Percentiles rank a stretch among this genome's conserved stretches.
These are phyloP conservation scores for Clarias magur DNA, from an alignment of 2,113 vertebrate genomes.

Conservation along the genomic window DNA sequence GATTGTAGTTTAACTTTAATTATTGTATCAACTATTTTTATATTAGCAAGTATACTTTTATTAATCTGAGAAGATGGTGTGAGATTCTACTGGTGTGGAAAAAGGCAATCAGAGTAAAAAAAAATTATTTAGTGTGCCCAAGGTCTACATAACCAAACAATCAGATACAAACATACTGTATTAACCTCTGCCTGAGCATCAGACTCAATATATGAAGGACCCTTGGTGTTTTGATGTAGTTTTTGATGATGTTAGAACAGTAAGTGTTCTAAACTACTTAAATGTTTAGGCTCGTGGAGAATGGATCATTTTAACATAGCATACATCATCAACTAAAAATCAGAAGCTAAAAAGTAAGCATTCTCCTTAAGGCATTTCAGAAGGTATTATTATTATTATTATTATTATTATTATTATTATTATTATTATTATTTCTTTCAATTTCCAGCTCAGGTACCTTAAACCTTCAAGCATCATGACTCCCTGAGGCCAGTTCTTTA, in stretches of 20 bases:
- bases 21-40: background rate
- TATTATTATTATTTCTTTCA: conserved; percentile 12
- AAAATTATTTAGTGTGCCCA: background rate
- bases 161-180: conserved; percentile 20
- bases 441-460: background rate
- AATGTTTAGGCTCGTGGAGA: background rate
- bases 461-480: conserved; percentile 1
- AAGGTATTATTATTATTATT: background rate
- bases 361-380: conserved; percentile 1
- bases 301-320: background rate
- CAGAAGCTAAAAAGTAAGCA: background rate
- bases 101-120: background rate
- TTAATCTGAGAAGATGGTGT: too few species aligned
- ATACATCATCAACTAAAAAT: background rate
- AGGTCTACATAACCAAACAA: conserved; percentile 38
- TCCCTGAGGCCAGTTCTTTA: conserved; percentile 1
- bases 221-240: background rate
- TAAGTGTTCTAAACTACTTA: background rate
- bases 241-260: background rate
- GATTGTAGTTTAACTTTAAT: background rate
- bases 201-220: too few species aligned
- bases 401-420: too few species aligned
- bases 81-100: too few species aligned
- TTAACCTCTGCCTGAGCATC: background rate
- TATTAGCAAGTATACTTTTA: background rate